A percentile compares a stretch with the other conserved stretches of the same genome.
These are phyloP conservation scores for Geotrupes spiniger DNA, from an alignment of 2,888 invertebrate species.

Conservation along the genomic window DNA sequence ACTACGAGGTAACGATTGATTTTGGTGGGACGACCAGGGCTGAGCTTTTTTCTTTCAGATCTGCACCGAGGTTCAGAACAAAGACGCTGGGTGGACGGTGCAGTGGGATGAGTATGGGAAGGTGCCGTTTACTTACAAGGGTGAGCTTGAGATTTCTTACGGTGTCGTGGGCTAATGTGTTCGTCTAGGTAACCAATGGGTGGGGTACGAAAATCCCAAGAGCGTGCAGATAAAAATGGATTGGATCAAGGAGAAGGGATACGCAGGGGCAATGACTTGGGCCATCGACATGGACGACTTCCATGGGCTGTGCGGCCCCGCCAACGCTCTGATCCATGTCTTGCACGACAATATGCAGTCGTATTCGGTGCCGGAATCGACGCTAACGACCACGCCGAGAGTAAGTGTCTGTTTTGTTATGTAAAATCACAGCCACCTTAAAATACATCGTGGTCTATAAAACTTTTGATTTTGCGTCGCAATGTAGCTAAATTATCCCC, in stretches of 20 bases:
- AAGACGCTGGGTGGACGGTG: conserved; percentile 73
- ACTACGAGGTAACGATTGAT: conserved; percentile 66
- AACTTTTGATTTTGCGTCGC: no score
- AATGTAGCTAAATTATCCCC: no score
- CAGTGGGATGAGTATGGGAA: conserved; percentile 81
- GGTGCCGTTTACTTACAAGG: conserved; percentile 83
- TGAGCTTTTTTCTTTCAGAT: conserved; percentile 57
- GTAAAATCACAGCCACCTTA: no score
- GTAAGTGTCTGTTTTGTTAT: no score
- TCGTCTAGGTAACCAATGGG: conserved; percentile 72
- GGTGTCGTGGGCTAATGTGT: neutral
- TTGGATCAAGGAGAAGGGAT: conserved; percentile 78
- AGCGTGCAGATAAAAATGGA: conserved; percentile 89
- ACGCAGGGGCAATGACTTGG: conserved; percentile 89
- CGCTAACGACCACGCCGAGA: conserved; percentile 63
- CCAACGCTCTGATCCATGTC: conserved; percentile 72
- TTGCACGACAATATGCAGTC: conserved; percentile 70
- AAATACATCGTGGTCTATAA: no score
- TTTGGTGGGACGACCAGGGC: conserved; percentile 1
- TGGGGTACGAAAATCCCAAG: conserved; percentile 80
- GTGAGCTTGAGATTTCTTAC: conserved; percentile 41
- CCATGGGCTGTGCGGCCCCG: conserved; percentile 74
- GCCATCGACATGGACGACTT: conserved; percentile 93
- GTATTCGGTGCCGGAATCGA: conserved; percentile 67
- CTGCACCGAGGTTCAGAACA: conserved; percentile 69